Evolutionary conservation across 1,140 invertebrate genomes (phyloP), one percentile per base, ranked within the genome.

Genomic region (Drosophila carrolli): DNA sequence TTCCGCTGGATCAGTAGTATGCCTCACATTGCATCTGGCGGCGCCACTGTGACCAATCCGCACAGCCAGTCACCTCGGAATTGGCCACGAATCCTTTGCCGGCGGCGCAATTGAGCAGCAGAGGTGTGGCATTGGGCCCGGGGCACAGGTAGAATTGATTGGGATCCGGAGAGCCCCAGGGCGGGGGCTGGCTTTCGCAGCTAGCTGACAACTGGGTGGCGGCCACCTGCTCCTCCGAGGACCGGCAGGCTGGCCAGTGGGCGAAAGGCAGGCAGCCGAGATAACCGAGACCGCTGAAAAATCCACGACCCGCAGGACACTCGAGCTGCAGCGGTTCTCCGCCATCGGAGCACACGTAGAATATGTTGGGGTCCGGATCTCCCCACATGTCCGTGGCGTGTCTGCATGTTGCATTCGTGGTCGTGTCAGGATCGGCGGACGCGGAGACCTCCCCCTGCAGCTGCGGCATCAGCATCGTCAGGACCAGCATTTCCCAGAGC

Each of bases 291-390:
- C 90, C 90, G 56, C 79, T 79, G 80, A 91, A 91, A 88, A 90
- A 91, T 44, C 90, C 90, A 27, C 83, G 80, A 51, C 90, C 90
- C 68, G 76, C 58, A 19, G 90, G 90, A 65, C 90, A 91, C 10
- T 62, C 80, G 16, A 91, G 50, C 56, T 81, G 80, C 55, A 91
- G 40, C 38, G 90, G 67, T 67, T 56, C 81, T 35, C 70, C 86
- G 10, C 32, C 58, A 54, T 43, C 74, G 55, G 76, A 78, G 72
- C 90, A 91, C 16, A 91, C 76, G 81, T 91, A 88, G 72, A 82
- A 91, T 88, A 91, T 82, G 73, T 90, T 91, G 58, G 90, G 90
- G 78, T 91, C 80, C 46, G 90, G 86, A 82, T 91, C 90, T 68
- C 90, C 90, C 90, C 90, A 91, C 83, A 91, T 90, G 77, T 83